Base-by-base conservation (phyloP, 2,888 invertebrate genomes). In the Allygus modestus region DNA sequence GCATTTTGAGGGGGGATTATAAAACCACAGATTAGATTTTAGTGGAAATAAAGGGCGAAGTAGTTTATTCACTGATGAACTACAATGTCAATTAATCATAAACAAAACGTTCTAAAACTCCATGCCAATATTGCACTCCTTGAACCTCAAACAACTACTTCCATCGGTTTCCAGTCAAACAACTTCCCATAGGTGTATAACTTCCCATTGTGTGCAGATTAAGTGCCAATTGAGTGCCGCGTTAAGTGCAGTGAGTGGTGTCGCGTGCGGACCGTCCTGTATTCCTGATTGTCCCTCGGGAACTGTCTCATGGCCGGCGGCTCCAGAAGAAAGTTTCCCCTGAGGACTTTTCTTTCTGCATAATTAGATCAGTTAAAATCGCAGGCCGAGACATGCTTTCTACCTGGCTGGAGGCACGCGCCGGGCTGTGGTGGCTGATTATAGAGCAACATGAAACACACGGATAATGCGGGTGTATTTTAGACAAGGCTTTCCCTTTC, bases 111-210 rank as follows among this genome's bases (percentile, higher is more conserved):
- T n/a, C n/a, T n/a, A n/a, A n/a, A n/a, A n/a, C n/a, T n/a, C n/a
- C n/a, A n/a, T n/a, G n/a, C n/a, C n/a, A n/a, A n/a, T n/a, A n/a
- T n/a, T n/a, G n/a, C n/a, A n/a, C n/a, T n/a, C n/a, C n/a, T n/a
- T n/a, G n/a, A n/a, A n/a, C n/a, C n/a, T n/a, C n/a, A n/a, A n/a
- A 84, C 85, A 87, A 37, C 37, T 11, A 37, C 37, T 11, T 11
- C 7, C 37, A 11, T 37, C 11, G 11, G 11, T 7, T 7, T 37
- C 4, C 4, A 7, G 37, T 37, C 37, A 37, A 37, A 37, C 37
- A 37, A 37, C 37, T 11, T 37, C 37, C 37, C 37, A 37, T 37
- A 37, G 37, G 4, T 11, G 37, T 7, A 11, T 37, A 11, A 37
- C n/a, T n/a, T 37, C 7, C 7, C 17, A 46, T 46, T 46, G 46